These are phyloP conservation scores for Alethe diademata DNA, from an alignment of 2,113 vertebrate species.

Conservation along the genomic window DNA sequence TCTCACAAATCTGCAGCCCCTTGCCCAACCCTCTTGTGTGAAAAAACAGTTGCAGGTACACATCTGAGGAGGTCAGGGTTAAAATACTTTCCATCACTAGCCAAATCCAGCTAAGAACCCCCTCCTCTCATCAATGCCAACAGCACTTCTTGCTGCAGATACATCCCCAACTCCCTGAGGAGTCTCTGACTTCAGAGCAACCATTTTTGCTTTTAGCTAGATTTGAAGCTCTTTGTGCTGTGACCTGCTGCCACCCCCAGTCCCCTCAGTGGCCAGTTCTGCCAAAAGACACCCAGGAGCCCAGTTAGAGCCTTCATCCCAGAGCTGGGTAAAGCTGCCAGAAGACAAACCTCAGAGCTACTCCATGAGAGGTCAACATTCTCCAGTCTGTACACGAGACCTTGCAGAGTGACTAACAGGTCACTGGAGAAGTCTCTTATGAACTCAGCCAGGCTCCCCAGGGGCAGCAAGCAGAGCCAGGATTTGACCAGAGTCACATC, in stretches of 20 bases:
- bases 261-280: not conserved
- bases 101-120: not conserved
- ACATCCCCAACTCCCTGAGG: not conserved
- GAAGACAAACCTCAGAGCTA: slow-evolving; percentile 52
- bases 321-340: not conserved
- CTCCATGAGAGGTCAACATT: fast-evolving
- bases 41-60: not conserved
- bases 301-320: not conserved
- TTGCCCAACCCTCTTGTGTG: not conserved
- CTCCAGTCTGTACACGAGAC: slow-evolving; percentile 56
- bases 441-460: slow-evolving; percentile 66
- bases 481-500: slow-evolving; percentile 76
- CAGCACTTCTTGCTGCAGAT: not conserved
- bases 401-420: slow-evolving; percentile 71
- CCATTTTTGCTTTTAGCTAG: not conserved
- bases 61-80: not conserved
- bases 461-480: slow-evolving; percentile 78
- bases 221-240: not conserved
- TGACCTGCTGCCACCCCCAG: not conserved
- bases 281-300: not conserved
- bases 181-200: not conserved
- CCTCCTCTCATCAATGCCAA: not conserved
- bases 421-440: slow-evolving; percentile 14
- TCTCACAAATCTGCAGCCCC: not conserved
- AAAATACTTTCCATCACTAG: not conserved